Base-by-base conservation (phyloP, 1,140 invertebrate species). In the Hycleus cichorii region DNA sequence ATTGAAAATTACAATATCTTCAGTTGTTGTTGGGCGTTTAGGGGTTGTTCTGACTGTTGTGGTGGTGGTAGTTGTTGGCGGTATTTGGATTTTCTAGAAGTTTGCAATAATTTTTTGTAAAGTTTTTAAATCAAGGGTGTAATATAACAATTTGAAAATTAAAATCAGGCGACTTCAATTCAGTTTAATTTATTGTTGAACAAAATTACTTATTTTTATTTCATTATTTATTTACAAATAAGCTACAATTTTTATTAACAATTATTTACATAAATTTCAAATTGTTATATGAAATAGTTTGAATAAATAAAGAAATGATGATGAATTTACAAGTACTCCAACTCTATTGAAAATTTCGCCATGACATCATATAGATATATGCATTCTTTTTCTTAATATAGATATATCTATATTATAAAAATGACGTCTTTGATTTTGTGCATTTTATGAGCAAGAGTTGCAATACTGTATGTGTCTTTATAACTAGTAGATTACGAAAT, bases 1-100 rank as follows among this genome's bases (percentile, higher is more conserved):
- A 67, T 86, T 81, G 72, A 88, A 87, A 59, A 81, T 80, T 5
- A 85, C 82, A 48, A 84, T 83, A 60, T 85, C 82, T 69, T 84
- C 83, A 8, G 81, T 78, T 2, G 80, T 81, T 1, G 79, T 81
- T 8, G 73, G 59, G 52, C 57, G 57, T 47, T 56, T 64, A 38
- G 65, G 61, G 3, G 69, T 72, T 12, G 65, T 32, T 32, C 32
- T 4, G 7, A 7, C 7, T 32, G 32, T 32, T 32, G 7, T 32
- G 4, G 32, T 7, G 7, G 4, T 63, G 7, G 61, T 61, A 1
- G 60, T 64, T 39, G 55, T 56, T 40, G 68, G 39, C 40, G 44
- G 48, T 53, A 45, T 55, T 49, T 48, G 54, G 32, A 45, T 49
- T 47, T 44, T 57, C 48, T 40, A 46, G 25, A 50, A 56, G 18